phyloP scores from a whole-genome alignment of 2,888 invertebrate genomes.

The Cheilosia vernalis region DNA sequence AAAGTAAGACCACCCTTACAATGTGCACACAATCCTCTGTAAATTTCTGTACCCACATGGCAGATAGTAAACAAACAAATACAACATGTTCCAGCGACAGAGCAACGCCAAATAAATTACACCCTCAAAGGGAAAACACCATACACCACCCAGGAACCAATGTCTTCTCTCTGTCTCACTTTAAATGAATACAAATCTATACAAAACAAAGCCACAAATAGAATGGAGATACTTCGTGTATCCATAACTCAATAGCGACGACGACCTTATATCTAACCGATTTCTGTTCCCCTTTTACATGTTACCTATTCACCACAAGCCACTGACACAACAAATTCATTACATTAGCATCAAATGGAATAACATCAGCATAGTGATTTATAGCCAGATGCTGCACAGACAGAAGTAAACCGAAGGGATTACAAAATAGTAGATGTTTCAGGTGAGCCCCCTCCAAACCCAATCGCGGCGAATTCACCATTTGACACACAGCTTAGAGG shows the following conservation, averaged over 20 bases:
- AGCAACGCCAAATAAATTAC: slow-evolving; percentile 4
- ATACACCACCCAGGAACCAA: not conserved
- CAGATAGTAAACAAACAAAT: not conserved
- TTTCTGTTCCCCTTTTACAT: not conserved
- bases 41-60: too few species aligned
- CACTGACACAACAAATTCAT: slow-evolving; percentile 8
- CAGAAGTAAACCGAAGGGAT: slow-evolving; percentile 6
- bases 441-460: slow-evolving; percentile 10
- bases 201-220: slow-evolving; percentile 19
- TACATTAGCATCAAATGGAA: slow-evolving; percentile 31
- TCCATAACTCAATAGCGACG: slow-evolving; percentile 1
- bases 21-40: too few species aligned
- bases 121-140: not conserved
- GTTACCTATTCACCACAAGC: not conserved
- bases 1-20: too few species aligned
- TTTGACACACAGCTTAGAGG: slow-evolving; percentile 1
- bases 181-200: slow-evolving; percentile 6
- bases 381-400: slow-evolving; percentile 4
- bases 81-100: not conserved
- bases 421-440: slow-evolving; percentile 10
- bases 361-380: slow-evolving; percentile 22
- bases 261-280: not conserved
- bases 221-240: not conserved
- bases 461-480: not conserved
- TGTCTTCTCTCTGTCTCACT: not conserved